A percentile compares a stretch with the other conserved stretches of the same genome.
Conservation (phyloP, 2,113 vertebrate species). For the Cephalopholis sonnerati region DNA sequence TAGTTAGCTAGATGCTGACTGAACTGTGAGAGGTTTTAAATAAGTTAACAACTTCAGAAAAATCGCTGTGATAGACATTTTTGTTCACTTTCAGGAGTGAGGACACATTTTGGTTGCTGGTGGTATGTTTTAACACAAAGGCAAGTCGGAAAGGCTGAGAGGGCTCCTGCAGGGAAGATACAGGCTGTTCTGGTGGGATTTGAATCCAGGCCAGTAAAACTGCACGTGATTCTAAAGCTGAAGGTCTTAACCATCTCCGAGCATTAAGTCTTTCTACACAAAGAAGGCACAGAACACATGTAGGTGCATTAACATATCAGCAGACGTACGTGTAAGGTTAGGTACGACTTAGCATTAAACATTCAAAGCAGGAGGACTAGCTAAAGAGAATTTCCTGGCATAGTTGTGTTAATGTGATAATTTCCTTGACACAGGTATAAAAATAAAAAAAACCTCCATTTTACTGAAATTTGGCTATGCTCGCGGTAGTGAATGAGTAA, state of each 20-base stretch:
- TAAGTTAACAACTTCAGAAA: conserved; percentile 16
- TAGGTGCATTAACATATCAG: background rate
- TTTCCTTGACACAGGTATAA: conserved; percentile 4
- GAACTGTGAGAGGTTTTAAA: conserved; percentile 17
- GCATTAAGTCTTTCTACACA: conserved; percentile 9
- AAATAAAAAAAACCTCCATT: background rate
- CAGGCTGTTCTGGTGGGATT: conserved; percentile 37
- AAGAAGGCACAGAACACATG: conserved; percentile 6
- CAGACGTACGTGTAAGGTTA: background rate
- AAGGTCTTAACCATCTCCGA: conserved; percentile 27
- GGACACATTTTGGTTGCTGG: background rate
- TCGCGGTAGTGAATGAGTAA: conserved; percentile 31
- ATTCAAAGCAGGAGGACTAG: background rate
- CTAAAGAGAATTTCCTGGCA: background rate
- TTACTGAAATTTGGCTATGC: conserved; percentile 13
- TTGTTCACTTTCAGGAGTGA: conserved; percentile 22
- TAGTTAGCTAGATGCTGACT: conserved; percentile 38
- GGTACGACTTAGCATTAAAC: background rate
- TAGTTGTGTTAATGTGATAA: background rate
- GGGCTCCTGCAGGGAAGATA: conserved; percentile 36
- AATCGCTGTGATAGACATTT: conserved; percentile 22
- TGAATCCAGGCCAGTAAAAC: conserved; percentile 32
- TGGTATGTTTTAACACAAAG: conserved; percentile 23
- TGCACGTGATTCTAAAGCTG: conserved; percentile 9
- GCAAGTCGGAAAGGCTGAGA: conserved; percentile 30